A percentile compares a stretch with the other conserved stretches of the same genome.
These are phyloP conservation scores for Scrobipalpa costella DNA, from an alignment of 2,888 invertebrate species.

Conservation along the genomic window DNA sequence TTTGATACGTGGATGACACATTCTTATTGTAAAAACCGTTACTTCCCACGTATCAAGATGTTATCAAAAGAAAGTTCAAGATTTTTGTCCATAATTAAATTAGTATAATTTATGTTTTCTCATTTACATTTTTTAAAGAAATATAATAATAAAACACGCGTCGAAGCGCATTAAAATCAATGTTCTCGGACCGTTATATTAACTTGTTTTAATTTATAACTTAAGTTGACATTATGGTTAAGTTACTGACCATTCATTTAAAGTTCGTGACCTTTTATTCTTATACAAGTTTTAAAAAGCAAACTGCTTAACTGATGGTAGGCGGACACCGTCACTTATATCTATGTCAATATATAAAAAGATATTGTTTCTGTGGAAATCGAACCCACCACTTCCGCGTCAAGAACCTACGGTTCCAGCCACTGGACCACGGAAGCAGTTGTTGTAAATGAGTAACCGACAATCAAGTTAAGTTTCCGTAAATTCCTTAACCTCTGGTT, in stretches of 20 bases:
- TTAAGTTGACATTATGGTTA: neutral
- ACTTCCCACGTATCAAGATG: constrained; percentile 1
- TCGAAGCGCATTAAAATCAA: constrained; percentile 13
- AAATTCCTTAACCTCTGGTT: neutral
- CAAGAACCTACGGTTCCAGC: neutral
- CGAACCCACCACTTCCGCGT: neutral
- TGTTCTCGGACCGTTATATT: neutral
- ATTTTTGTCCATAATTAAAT: neutral
- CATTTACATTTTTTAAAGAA: constrained; percentile 10
- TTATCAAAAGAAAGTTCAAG: neutral
- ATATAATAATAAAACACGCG: constrained; percentile 7
- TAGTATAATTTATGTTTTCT: neutral
- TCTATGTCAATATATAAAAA: too few species aligned
- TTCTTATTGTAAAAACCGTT: neutral
- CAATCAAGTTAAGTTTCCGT: neutral
- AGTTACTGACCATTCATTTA: neutral
- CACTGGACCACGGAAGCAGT: neutral
- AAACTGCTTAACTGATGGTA: too few species aligned
- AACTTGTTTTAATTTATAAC: constrained; percentile 12
- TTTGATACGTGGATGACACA: neutral
- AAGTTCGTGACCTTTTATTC: neutral
- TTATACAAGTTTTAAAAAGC: too few species aligned
- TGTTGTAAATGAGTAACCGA: neutral
- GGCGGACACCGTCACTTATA: too few species aligned
- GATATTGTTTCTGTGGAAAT: neutral